Percentiles rank a stretch among this genome's conserved stretches.
Evolutionary conservation across 2,888 invertebrate species (phyloP).

Genomic region (Drosophila hamatofila): DNA sequence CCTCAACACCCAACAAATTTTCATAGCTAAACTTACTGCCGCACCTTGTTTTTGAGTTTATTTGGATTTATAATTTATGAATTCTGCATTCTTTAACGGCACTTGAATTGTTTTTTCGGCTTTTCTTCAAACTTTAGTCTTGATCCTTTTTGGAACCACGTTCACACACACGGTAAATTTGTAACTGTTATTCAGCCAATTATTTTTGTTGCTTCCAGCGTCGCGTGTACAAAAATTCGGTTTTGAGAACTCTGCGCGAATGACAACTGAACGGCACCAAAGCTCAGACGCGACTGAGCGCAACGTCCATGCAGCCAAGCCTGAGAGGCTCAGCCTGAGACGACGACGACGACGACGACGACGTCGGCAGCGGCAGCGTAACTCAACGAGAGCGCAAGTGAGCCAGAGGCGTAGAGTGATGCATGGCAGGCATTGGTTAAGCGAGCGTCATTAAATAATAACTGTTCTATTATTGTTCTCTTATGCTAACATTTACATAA

Average conservation of each 20-base stretch:
- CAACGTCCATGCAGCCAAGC: constrained; percentile 3
- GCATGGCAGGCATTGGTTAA: neutral
- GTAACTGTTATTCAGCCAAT: constrained; percentile 64
- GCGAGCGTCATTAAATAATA: constrained; percentile 14
- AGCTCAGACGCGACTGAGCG: constrained; percentile 70
- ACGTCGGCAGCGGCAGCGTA: constrained; percentile 12
- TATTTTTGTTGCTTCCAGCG: constrained; percentile 55
- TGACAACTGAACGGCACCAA: constrained; percentile 67
- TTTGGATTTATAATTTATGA: constrained; percentile 1
- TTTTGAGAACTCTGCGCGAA: constrained; percentile 28
- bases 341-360: neutral
- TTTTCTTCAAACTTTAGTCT: constrained; percentile 4
- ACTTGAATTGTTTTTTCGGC: constrained; percentile 23
- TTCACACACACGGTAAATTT: constrained; percentile 44
- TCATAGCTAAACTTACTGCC: constrained; percentile 51
- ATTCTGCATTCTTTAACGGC: constrained; percentile 22
- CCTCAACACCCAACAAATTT: constrained; percentile 37
- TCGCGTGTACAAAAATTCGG: constrained; percentile 38
- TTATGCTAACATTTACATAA: constrained; percentile 1
- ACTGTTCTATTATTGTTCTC: neutral
- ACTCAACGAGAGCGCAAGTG: constrained; percentile 8
- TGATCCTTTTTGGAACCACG: constrained; percentile 15
- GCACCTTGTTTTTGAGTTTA: constrained; percentile 53
- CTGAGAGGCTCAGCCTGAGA: neutral
- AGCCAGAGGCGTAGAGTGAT: constrained; percentile 35